Base-by-base conservation (phyloP, 2,797 vertebrate genomes). In the Chaenodraco wilsoni region DNA sequence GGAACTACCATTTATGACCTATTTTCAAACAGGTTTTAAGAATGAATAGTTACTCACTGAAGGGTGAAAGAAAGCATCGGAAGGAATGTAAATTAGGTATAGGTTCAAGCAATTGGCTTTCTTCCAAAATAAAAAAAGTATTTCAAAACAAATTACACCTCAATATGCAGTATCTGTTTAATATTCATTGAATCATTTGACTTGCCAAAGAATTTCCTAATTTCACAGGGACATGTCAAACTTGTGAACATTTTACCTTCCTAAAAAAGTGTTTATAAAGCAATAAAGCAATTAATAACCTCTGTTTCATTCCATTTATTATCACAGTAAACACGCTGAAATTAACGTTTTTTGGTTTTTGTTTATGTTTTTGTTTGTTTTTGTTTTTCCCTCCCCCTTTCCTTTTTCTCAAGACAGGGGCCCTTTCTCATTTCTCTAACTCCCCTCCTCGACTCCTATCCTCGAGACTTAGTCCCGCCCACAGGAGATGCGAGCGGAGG, bases 281-380 rank as follows among this genome's bases (percentile, higher is more conserved):
- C 80, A 83, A 74, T 85, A 87, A 84, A 86, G 79, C 79, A 84
- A 78, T 76, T 87, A 89, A 90, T 83, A 88, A 83, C 74, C 66
- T 84, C 44, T 57, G 60, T 76, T 46, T 73, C 56, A 19, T 78
- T 76, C 69, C 67, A 72, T 54, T 80, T 84, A 76, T 54, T 65
- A 64, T 69, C 55, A 17, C n/a, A 76, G 69, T 72, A 66, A 81
- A 69, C 43, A 65, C 46, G 74, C 21, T 2, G 37, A 74, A 57
- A 72, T 79, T 69, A 64, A 67, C 51, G 77, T 74, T 65, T 51
- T 45, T 49, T 55, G 65, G 0, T 69, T 56, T 71, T 67, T 52
- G 15, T 54, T 72, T 57, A 40, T 43, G 33, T 52, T 74, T 60
- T 79, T 11, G n/a, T 79, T 74, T 1, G 2, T 55, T 49, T 59